Conservation (phyloP, 2,797 vertebrate genomes). For the Neomorphus geoffroyi region DNA sequence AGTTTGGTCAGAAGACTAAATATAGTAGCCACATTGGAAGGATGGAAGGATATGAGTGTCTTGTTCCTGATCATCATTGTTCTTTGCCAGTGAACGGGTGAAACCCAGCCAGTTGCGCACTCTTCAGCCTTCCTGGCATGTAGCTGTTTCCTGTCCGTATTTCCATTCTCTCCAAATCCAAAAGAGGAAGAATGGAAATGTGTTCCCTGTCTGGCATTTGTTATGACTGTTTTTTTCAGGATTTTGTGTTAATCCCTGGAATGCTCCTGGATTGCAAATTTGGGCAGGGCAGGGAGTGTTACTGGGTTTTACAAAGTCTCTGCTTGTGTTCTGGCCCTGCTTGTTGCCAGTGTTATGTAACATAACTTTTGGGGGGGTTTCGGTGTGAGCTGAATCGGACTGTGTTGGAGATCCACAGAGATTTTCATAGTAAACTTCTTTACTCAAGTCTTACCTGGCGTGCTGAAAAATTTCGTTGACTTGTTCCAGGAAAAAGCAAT, state of each 20-base stretch:
- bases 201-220: not conserved
- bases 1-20: not conserved
- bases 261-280: not conserved
- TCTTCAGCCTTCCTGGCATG: not conserved
- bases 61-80: not conserved
- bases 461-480: slow-evolving; percentile 82
- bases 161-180: not conserved
- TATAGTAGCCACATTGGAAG: not conserved
- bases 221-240: not conserved
- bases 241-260: not conserved
- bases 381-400: not conserved
- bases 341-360: not conserved
- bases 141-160: not conserved
- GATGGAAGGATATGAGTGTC: not conserved
- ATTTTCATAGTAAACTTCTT: not conserved
- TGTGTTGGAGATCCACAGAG: not conserved
- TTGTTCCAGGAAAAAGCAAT: slow-evolving; percentile 82
- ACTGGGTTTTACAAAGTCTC: not conserved
- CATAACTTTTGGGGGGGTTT: not conserved
- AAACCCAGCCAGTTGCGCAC: not conserved
- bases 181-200: not conserved
- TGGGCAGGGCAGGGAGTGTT: not conserved
- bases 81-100: not conserved
- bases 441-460: slow-evolving; percentile 75
- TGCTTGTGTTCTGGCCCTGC: not conserved